phyloP scores from a whole-genome alignment of 1,140 invertebrate species.

The Popillia japonica region DNA sequence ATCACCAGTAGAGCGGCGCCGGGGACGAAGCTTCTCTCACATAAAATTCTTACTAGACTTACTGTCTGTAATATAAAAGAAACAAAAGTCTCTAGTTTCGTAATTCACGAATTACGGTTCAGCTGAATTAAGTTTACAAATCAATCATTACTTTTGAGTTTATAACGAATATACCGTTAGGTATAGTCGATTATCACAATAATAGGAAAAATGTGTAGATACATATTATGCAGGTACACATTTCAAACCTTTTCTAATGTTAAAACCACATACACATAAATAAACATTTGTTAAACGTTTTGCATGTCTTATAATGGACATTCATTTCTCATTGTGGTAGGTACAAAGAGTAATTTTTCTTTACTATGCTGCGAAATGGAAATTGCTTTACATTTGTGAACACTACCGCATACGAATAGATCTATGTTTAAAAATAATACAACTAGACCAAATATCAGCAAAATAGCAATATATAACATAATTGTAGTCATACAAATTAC shows the following conservation, averaged over 20 bases:
- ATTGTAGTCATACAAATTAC: too few species aligned
- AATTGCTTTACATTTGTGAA: too few species aligned
- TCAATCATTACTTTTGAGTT: background rate
- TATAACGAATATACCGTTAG: too few species aligned
- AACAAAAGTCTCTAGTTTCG: slow-evolving; percentile 18
- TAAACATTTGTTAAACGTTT: background rate
- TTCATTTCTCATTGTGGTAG: background rate
- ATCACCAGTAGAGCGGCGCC: slow-evolving; percentile 30
- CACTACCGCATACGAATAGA: too few species aligned
- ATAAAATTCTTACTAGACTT: slow-evolving; percentile 30
- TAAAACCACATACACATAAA: background rate
- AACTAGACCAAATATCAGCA: too few species aligned
- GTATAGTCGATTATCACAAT: too few species aligned
- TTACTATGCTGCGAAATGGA: too few species aligned
- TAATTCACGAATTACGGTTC: background rate
- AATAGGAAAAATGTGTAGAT: too few species aligned
- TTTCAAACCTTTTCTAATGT: background rate
- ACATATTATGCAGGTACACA: background rate
- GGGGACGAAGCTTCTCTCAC: slow-evolving; percentile 18
- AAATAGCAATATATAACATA: too few species aligned
- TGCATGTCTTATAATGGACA: background rate
- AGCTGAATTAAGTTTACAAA: background rate
- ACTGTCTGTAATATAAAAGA: slow-evolving; percentile 13
- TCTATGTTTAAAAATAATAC: too few species aligned
- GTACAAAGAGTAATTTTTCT: background rate